Conservation (phyloP, 2,113 vertebrate genomes). For the Rhinopomastus cyanomelas region DNA sequence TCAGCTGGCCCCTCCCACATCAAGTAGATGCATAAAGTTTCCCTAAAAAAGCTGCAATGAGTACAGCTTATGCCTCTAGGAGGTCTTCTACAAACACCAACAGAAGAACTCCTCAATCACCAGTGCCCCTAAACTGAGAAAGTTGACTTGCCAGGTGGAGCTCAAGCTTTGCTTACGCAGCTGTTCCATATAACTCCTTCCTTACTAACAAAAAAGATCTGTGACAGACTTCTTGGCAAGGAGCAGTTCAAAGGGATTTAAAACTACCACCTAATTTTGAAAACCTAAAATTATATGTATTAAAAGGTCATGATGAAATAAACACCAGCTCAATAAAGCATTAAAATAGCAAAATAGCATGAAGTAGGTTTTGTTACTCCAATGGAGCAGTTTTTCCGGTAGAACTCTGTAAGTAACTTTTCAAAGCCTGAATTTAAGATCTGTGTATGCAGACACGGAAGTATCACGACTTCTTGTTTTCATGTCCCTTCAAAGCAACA, state of each 20-base stretch:
- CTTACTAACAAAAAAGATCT: background rate
- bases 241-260: background rate
- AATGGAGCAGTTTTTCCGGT: background rate
- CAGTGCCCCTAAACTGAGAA: background rate
- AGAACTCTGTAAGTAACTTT: background rate
- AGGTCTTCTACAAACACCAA: background rate
- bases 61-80: rapidly evolving
- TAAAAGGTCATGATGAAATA: background rate
- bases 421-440: background rate
- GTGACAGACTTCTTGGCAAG: background rate
- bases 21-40: rapidly evolving
- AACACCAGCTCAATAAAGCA: background rate
- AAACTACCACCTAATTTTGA: background rate
- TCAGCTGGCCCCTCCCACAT: background rate
- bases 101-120: background rate
- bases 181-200: background rate
- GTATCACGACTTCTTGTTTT: background rate
- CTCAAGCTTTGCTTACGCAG: background rate
- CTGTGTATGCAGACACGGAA: background rate
- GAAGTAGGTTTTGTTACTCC: background rate
- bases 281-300: background rate
- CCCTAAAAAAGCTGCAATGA: background rate
- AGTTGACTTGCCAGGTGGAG: background rate
- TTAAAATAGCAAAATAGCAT: background rate
- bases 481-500: background rate